These are phyloP conservation scores for Caranx melampygus DNA, from an alignment of 2,113 vertebrate species.

Conservation along the genomic window DNA sequence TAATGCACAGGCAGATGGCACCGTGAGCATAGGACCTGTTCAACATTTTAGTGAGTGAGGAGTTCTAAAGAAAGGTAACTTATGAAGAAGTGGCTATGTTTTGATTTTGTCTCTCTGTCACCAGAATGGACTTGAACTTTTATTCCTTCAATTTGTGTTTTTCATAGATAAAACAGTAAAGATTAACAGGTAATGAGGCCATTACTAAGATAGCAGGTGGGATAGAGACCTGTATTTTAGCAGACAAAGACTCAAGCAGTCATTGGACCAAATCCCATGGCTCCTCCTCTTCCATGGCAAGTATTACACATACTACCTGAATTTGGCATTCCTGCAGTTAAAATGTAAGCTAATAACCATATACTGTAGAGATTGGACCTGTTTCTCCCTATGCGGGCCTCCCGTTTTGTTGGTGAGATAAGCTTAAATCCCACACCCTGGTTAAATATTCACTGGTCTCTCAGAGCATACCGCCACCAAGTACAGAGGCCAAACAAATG, in stretches of 20 bases:
- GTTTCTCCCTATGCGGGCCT: conserved; percentile 23
- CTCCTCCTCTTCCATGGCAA: not conserved
- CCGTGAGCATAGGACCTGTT: conserved; percentile 25
- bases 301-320: conserved; percentile 2
- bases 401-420: conserved; percentile 47
- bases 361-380: conserved; percentile 5
- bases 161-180: conserved; percentile 52
- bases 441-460: conserved; percentile 74
- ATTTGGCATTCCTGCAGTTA: not conserved
- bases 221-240: conserved; percentile 22
- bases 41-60: not conserved
- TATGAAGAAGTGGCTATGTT: not conserved
- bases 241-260: conserved; percentile 1
- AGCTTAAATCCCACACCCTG: conserved; percentile 63
- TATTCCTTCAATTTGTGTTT: conserved; percentile 28
- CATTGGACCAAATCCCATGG: not conserved
- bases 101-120: conserved; percentile 8
- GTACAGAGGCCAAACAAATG: conserved; percentile 63
- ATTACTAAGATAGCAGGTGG: conserved; percentile 39
- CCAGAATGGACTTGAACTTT: conserved; percentile 29
- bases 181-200: conserved; percentile 59
- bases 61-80: conserved; percentile 13
- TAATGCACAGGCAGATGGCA: conserved; percentile 6
- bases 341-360: conserved; percentile 22
- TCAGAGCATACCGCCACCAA: conserved; percentile 23